Evolutionary conservation across 2,888 invertebrate species (phyloP).

Genomic region (Aphidoletes aphidimyza): DNA sequence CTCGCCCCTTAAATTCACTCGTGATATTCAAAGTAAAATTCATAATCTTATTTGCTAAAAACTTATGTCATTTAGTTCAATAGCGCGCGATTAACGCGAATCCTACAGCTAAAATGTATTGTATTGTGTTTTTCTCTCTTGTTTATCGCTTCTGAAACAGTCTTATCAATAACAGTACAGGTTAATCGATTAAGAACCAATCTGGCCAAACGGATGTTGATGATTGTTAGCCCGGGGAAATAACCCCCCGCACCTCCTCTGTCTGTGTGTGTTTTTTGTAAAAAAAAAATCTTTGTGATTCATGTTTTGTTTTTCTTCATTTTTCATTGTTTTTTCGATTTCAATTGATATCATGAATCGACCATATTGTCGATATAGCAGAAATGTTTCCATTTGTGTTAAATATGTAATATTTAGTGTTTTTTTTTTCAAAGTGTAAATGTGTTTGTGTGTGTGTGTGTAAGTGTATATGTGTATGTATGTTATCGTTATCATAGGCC

Average conservation of each 20-base stretch:
- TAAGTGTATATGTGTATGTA: background rate
- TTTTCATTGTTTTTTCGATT: too few species aligned
- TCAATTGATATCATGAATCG: background rate
- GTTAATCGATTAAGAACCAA: background rate
- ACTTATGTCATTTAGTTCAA: background rate
- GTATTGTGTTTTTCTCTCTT: background rate
- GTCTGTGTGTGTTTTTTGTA: background rate
- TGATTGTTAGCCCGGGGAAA: background rate
- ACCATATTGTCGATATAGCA: background rate
- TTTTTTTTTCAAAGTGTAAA: too few species aligned
- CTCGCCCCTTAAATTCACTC: background rate
- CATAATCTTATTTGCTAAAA: background rate
- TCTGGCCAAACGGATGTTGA: background rate
- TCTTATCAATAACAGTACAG: conserved; percentile 52
- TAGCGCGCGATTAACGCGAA: too few species aligned
- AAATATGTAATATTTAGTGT: too few species aligned
- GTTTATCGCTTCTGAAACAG: conserved; percentile 38
- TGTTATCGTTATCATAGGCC: conserved; percentile 36
- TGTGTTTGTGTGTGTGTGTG: background rate
- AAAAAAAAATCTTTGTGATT: background rate
- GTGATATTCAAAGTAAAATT: background rate
- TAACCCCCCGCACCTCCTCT: background rate
- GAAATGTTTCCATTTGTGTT: background rate
- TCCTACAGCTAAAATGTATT: background rate
- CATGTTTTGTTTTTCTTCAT: background rate